Conservation (phyloP, 2,888 invertebrate species). For the Nycteola revayana region DNA sequence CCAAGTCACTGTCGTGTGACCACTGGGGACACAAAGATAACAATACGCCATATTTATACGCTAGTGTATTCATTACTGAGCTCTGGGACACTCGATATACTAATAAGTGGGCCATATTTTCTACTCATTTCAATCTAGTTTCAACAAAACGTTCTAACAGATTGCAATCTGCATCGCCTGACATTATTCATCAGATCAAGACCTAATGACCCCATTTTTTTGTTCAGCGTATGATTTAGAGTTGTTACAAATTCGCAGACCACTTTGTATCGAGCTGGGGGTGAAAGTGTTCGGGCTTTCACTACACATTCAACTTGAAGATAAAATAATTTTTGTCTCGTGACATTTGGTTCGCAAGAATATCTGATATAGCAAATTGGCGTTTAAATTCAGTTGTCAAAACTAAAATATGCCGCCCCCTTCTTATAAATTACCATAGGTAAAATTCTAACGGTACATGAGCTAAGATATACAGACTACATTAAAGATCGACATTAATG, state of each 20-base stretch:
- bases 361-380: constrained; percentile 26
- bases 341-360: constrained; percentile 33
- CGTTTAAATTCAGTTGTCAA: constrained; percentile 28
- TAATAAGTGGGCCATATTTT: constrained; percentile 20
- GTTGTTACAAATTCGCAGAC: constrained; percentile 67
- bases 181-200: constrained; percentile 52
- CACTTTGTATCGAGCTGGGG: constrained; percentile 51
- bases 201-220: constrained; percentile 71
- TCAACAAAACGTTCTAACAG: constrained; percentile 32
- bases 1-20: constrained; percentile 19
- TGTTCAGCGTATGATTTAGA: constrained; percentile 29
- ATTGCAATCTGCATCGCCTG: constrained; percentile 44
- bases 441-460: constrained; percentile 17
- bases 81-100: constrained; percentile 16
- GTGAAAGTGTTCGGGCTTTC: constrained; percentile 71
- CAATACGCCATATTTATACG: constrained; percentile 26
- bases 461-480: constrained; percentile 8
- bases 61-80: constrained; percentile 21
- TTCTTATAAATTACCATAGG: constrained; percentile 17
- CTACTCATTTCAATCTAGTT: constrained; percentile 33
- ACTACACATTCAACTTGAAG: constrained; percentile 48
- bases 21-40: constrained; percentile 31
- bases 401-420: constrained; percentile 20
- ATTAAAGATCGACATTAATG: too few relatives aligned
- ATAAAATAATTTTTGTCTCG: constrained; percentile 38